Conservation (phyloP, 1,140 invertebrate genomes). For the Trissolcus basalis region DNA sequence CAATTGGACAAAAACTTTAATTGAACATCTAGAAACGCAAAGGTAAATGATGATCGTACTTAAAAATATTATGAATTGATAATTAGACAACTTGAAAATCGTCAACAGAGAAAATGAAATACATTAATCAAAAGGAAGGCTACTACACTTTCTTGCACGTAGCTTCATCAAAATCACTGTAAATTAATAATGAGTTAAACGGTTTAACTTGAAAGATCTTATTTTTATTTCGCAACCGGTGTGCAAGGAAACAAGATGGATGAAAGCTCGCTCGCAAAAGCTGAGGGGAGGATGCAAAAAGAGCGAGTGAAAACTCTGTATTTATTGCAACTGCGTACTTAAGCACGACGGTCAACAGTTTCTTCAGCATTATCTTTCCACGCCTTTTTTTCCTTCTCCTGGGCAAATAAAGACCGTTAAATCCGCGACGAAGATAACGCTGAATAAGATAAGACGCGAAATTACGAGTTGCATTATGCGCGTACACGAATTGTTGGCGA, state of each 20-base stretch:
- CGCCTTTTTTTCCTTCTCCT: slow-evolving; percentile 45
- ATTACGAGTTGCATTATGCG: slow-evolving; percentile 61
- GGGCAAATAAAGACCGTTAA: slow-evolving; percentile 57
- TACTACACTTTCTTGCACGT: slow-evolving; percentile 3
- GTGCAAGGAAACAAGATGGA: slow-evolving; percentile 29
- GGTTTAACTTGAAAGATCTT: slow-evolving; percentile 33
- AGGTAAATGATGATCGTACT: too few species aligned
- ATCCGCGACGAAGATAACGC: slow-evolving; percentile 55
- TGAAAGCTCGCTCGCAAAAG: neutral
- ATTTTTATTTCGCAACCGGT: slow-evolving; percentile 42
- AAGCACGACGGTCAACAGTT: slow-evolving; percentile 57
- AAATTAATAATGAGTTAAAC: slow-evolving; percentile 44
- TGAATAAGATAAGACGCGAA: slow-evolving; percentile 59
- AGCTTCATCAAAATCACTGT: slow-evolving; percentile 33
- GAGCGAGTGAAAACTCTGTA: slow-evolving; percentile 41
- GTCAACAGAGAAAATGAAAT: slow-evolving; percentile 27
- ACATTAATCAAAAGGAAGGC: slow-evolving; percentile 30
- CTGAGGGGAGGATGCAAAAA: slow-evolving; percentile 10
- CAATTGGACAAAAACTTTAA: too few species aligned
- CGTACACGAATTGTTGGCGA: slow-evolving; percentile 59
- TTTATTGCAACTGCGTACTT: slow-evolving; percentile 50
- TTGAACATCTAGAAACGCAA: too few species aligned
- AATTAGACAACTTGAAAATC: slow-evolving; percentile 12
- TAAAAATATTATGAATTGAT: slow-evolving; percentile 11
- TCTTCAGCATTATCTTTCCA: slow-evolving; percentile 55